Evolutionary conservation across 1,140 invertebrate genomes (phyloP).

Genomic region (Maniola jurtina): DNA sequence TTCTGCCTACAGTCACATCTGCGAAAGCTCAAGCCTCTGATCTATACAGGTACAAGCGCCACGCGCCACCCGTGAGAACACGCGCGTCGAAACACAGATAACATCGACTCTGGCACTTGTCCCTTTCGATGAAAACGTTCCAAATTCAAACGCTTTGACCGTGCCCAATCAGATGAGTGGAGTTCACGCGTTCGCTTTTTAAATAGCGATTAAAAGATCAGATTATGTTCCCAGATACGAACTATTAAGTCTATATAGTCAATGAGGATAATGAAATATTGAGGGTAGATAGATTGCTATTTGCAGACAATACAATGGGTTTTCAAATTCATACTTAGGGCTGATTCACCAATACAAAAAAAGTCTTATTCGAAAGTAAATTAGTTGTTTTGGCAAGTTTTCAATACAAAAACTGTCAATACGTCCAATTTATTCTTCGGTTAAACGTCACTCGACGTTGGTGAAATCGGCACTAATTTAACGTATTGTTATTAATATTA

Average conservation of each 20-base stretch:
- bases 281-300: background rate
- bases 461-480: too few species aligned
- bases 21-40: conserved; percentile 4
- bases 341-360: too few species aligned
- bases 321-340: background rate
- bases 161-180: conserved; percentile 38
- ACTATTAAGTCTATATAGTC: too few species aligned
- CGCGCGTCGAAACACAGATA: conserved; percentile 36
- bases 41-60: conserved; percentile 43
- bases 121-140: conserved; percentile 31
- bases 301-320: background rate
- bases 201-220: conserved; percentile 15
- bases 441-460: too few species aligned
- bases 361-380: too few species aligned
- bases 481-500: too few species aligned
- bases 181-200: conserved; percentile 24
- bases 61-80: conserved; percentile 50
- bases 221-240: conserved; percentile 10
- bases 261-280: conserved; percentile 6
- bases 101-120: conserved; percentile 56
- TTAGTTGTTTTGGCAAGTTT: too few species aligned
- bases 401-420: too few species aligned
- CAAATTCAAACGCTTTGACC: conserved; percentile 43
- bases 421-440: too few species aligned
- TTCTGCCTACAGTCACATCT: conserved; percentile 7